phyloP scores from a whole-genome alignment of 2,113 vertebrate genomes.

The Phaethornis superciliosus region DNA sequence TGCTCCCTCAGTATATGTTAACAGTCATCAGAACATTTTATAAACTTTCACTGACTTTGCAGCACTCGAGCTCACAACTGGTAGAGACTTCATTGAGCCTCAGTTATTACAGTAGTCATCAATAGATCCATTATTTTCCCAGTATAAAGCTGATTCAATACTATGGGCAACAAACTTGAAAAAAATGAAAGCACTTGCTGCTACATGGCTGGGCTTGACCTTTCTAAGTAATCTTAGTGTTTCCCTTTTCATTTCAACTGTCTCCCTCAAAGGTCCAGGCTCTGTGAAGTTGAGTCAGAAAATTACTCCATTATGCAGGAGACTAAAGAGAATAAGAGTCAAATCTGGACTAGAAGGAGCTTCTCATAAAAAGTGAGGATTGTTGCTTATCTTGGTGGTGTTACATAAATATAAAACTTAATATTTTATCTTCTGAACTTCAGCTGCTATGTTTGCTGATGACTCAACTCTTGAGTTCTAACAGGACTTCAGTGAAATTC shows the following conservation, averaged over 20 bases:
- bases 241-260: constrained; percentile 4
- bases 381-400: neutral
- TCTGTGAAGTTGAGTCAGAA: neutral
- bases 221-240: constrained; percentile 15
- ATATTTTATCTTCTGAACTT: neutral
- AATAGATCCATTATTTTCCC: constrained; percentile 50
- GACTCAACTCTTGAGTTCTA: neutral
- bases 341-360: neutral
- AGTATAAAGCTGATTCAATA: constrained; percentile 29
- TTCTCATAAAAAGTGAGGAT: neutral
- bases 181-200: neutral
- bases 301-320: neutral
- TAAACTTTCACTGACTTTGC: constrained; percentile 28
- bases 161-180: constrained; percentile 27
- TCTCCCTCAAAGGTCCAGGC: neutral
- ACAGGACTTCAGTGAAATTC: neutral
- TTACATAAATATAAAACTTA: neutral
- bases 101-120: constrained; percentile 30
- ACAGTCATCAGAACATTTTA: neutral
- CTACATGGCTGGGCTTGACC: constrained; percentile 15
- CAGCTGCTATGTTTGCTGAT: neutral
- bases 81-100: neutral
- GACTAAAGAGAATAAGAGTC: neutral
- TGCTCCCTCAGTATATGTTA: neutral
- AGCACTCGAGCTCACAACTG: neutral